These are phyloP conservation scores for Cylindroiulus punctatus DNA, from an alignment of 2,888 invertebrate species.

Conservation along the genomic window DNA sequence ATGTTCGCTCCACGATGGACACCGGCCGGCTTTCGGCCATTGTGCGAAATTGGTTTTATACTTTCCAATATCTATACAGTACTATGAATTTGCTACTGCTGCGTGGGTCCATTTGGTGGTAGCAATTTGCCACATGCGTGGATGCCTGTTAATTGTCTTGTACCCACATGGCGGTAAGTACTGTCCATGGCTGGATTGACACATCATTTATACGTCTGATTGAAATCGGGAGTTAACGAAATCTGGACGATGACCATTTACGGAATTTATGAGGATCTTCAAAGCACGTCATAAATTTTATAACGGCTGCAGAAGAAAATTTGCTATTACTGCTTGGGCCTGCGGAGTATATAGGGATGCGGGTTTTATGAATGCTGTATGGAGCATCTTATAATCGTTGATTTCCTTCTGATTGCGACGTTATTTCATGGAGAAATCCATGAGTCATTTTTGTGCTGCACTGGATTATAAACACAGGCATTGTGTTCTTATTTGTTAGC, in stretches of 20 bases:
- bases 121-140: constrained; percentile 30
- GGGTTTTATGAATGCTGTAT: neutral
- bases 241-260: constrained; percentile 38
- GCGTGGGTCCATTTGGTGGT: constrained; percentile 4
- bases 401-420: neutral
- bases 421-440: neutral
- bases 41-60: constrained; percentile 31
- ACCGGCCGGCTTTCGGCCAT: neutral
- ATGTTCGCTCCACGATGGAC: neutral
- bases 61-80: constrained; percentile 22
- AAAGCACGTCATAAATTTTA: constrained; percentile 36
- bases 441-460: neutral
- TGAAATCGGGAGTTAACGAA: constrained; percentile 17
- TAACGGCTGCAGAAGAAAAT: constrained; percentile 12
- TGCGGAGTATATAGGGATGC: neutral
- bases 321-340: constrained; percentile 11
- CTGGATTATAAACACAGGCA: no score
- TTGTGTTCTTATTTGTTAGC: no score
- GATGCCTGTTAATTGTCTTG: neutral
- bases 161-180: constrained; percentile 15
- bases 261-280: constrained; percentile 38
- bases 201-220: constrained; percentile 38
- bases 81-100: constrained; percentile 22
- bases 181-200: constrained; percentile 26
- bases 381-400: neutral